phyloP scores from a whole-genome alignment of 2,113 vertebrate genomes.

The Reinhardtius hippoglossoides region DNA sequence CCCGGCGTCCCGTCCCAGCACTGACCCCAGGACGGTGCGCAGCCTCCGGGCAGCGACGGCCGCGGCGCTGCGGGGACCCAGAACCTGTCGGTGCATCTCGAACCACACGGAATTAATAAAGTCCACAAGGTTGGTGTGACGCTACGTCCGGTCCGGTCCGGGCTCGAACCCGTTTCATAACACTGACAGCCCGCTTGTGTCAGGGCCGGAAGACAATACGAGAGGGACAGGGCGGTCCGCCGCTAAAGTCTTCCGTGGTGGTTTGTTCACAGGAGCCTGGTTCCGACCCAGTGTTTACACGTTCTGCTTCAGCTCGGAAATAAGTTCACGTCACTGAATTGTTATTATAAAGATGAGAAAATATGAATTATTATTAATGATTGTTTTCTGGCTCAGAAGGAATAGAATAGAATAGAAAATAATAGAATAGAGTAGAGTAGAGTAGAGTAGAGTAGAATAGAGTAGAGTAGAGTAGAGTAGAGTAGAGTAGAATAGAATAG shows the following conservation, averaged over 20 bases:
- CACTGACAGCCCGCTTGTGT: slow-evolving; percentile 8
- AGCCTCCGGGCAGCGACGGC: slow-evolving; percentile 77
- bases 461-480: no score
- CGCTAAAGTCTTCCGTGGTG: slow-evolving; percentile 57
- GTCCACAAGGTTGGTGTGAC: not conserved
- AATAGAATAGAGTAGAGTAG: no score
- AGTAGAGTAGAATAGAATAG: no score
- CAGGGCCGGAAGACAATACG: slow-evolving; percentile 65
- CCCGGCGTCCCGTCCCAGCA: slow-evolving; percentile 78
- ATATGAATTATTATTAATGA: no score
- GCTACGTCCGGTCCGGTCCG: not conserved
- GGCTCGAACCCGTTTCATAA: slow-evolving; percentile 43
- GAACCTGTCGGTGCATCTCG: slow-evolving; percentile 73
- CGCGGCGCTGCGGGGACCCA: slow-evolving; percentile 68
- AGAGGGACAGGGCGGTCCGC: slow-evolving; percentile 64
- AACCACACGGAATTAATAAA: not conserved
- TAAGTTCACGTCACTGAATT: no score
- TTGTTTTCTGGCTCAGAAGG: not conserved
- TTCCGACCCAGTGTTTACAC: not conserved
- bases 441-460: no score
- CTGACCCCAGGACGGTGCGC: slow-evolving; percentile 72
- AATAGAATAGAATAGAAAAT: no score
- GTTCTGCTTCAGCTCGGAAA: no score
- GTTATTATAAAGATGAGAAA: no score
- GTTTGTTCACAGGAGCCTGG: not conserved